Evolutionary conservation across 2,113 vertebrate genomes (phyloP).

Genomic region (Crotalus tigris): DNA sequence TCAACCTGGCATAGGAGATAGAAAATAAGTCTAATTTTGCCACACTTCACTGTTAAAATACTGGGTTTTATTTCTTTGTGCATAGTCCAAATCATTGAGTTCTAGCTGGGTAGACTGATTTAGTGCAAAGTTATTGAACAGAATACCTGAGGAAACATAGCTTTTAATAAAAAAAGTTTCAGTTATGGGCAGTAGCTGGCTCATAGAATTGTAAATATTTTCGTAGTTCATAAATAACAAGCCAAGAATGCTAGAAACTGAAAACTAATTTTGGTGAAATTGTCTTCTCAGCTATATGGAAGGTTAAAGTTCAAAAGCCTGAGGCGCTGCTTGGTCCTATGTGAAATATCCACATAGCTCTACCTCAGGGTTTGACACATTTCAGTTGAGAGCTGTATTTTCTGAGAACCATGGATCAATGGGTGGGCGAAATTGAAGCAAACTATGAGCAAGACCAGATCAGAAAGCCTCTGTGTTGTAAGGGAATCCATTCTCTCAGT

Average conservation of each 20-base stretch:
- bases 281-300: background rate
- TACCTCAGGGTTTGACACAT: background rate
- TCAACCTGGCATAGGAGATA: background rate
- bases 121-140: background rate
- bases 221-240: background rate
- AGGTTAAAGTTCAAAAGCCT: background rate
- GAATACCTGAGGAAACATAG: background rate
- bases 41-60: background rate
- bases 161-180: background rate
- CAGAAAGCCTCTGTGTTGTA: background rate
- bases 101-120: background rate
- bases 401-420: background rate
- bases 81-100: background rate
- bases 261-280: background rate
- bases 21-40: background rate
- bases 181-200: background rate
- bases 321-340: background rate
- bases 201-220: background rate
- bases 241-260: background rate
- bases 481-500: background rate
- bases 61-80: background rate
- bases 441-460: background rate
- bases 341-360: background rate
- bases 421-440: background rate
- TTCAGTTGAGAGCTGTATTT: background rate